Evolutionary conservation across 2,888 invertebrate species (phyloP).

Genomic region (Apodemia duryi): DNA sequence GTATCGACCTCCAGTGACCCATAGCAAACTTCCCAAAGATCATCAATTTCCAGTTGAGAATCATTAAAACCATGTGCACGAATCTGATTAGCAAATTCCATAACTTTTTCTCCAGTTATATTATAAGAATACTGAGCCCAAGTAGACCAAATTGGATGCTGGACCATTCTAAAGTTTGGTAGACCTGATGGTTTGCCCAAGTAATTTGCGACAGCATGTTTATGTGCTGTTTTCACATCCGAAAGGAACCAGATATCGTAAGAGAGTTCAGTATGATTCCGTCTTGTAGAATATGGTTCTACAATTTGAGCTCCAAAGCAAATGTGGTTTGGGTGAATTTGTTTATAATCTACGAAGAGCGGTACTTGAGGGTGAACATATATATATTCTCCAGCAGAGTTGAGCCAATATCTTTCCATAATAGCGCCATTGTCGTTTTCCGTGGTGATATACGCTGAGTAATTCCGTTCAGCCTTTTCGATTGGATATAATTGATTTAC

Average conservation of each 20-base stretch:
- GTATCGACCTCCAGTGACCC: constrained; percentile 87
- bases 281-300: constrained; percentile 71
- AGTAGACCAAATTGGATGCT: constrained; percentile 93
- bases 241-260: constrained; percentile 81
- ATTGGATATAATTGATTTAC: constrained; percentile 81
- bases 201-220: constrained; percentile 79
- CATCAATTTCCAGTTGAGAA: constrained; percentile 92
- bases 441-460: constrained; percentile 76
- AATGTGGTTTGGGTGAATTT: constrained; percentile 66
- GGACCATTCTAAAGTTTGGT: constrained; percentile 84
- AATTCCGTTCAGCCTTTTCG: constrained; percentile 68
- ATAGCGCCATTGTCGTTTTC: constrained; percentile 77
- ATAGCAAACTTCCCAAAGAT: constrained; percentile 92
- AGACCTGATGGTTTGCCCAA: constrained; percentile 81
- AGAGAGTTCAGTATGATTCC: constrained; percentile 59
- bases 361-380: constrained; percentile 82
- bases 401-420: constrained; percentile 85
- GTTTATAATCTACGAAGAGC: constrained; percentile 85
- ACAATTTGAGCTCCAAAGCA: constrained; percentile 79
- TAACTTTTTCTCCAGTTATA: constrained; percentile 81
- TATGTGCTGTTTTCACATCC: constrained; percentile 81
- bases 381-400: constrained; percentile 83
- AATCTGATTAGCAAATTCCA: constrained; percentile 84
- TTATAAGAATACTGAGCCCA: constrained; percentile 86
- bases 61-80: constrained; percentile 80